Evolutionary conservation across 2,888 invertebrate genomes (phyloP), one percentile per base, ranked within the genome.

Genomic region (Coelopa pilipes): DNA sequence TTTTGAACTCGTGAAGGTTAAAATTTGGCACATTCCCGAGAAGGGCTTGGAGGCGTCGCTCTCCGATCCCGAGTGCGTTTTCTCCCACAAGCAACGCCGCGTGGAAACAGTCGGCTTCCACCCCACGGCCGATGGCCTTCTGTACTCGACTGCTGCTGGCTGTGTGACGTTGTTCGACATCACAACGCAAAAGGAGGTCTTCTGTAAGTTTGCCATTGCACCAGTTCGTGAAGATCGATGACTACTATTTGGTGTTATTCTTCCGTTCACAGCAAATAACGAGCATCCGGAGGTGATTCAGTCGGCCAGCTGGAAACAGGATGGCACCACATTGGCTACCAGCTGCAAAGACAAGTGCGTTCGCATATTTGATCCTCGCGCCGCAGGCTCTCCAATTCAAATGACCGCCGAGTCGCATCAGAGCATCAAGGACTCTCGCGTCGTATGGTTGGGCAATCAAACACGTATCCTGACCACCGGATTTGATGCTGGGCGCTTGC

Each of bases 101-200:
- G 94, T 97, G 0, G 97, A 97, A 88, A 95, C 94, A 46, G 94
- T 97, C 0, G 92, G 93, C 45, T 98, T 97, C 88, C 96, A 98
- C 87, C 97, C 98, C 0, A 92, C 93, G 11, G 96, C 96, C 3
- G 96, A 96, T 85, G 94, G 93, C 73, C 89, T 98, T n/a, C 89
- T 98, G 59, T 94, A 96, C 82, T 94, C 95, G 13, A 93, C 96
- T 0, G 94, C 95, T 0, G 93, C 92, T 67, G 93, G 93, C 24
- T 93, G 93, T 79, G 89, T 97, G 47, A 93, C 93, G 11, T 87
- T 98, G 49, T 97, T 95, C 92, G 97, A 98, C 87, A 90, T 97
- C 78, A 91, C 93, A 11, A 91, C 92, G 70, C 94, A 96, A 85
- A 93, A 93, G 83, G 95, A 96, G 87, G 89, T 93, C 49, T 94